These are phyloP conservation scores for Ataeniobius toweri DNA, from an alignment of 2,797 vertebrate genomes.

Conservation along the genomic window DNA sequence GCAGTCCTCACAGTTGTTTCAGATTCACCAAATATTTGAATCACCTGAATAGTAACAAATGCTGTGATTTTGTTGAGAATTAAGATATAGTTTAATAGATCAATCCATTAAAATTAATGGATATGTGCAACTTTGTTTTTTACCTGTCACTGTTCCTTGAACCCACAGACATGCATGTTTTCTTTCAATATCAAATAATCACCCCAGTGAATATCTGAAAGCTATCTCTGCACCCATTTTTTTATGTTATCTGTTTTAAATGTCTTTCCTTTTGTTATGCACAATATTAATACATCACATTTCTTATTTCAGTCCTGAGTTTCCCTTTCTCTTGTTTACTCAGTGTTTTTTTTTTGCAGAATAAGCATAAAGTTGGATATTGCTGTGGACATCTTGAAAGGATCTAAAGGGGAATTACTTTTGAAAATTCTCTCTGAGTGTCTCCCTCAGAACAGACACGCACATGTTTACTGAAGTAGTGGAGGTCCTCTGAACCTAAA, in stretches of 20 bases:
- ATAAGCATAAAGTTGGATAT: constrained; percentile 37
- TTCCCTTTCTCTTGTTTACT: neutral
- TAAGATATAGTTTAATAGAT: neutral
- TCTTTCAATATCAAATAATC: neutral
- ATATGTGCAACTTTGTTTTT: neutral
- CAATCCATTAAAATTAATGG: neutral
- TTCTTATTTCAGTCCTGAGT: constrained; percentile 17
- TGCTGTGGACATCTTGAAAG: constrained; percentile 38
- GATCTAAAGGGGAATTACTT: constrained; percentile 29
- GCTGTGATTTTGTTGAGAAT: neutral
- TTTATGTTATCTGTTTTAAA: neutral
- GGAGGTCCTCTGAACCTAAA: constrained; percentile 40
- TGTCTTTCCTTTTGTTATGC: neutral
- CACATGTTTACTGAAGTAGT: constrained; percentile 14
- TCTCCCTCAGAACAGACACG: constrained; percentile 12
- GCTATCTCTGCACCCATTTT: neutral
- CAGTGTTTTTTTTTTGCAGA: constrained; percentile 20
- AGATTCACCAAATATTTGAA: neutral
- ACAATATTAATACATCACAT: constrained; percentile 9
- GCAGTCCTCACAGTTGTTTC: neutral
- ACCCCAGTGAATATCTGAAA: neutral
- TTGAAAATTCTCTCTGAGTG: neutral
- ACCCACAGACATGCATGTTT: neutral
- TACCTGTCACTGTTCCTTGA: neutral
- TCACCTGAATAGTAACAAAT: neutral